phyloP scores from a whole-genome alignment of 2,888 invertebrate genomes.

The Drosophila meridionalis region DNA sequence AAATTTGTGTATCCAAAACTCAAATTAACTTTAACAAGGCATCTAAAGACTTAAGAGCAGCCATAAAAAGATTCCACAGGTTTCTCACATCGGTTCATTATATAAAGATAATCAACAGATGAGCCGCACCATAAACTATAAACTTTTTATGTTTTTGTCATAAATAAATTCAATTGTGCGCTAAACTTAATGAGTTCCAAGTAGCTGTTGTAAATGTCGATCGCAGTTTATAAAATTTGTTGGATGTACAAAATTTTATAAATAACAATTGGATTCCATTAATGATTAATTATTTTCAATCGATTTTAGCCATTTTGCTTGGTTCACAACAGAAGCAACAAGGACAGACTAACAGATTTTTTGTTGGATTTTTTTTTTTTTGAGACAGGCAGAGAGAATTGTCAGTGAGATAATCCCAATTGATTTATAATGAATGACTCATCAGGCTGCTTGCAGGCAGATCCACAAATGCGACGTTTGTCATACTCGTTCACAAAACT shows the following conservation, averaged over 20 bases:
- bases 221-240: background rate
- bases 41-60: slow-evolving; percentile 6
- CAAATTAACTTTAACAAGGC: slow-evolving; percentile 27
- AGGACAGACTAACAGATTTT: slow-evolving; percentile 49
- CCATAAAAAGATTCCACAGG: slow-evolving; percentile 50
- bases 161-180: slow-evolving; percentile 36
- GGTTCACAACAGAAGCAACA: slow-evolving; percentile 31
- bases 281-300: slow-evolving; percentile 29
- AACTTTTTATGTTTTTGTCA: slow-evolving; percentile 54
- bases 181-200: slow-evolving; percentile 42
- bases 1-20: slow-evolving; percentile 30
- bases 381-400: slow-evolving; percentile 44
- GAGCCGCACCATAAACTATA: slow-evolving; percentile 39
- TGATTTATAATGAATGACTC: slow-evolving; percentile 79
- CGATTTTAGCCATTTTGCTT: slow-evolving; percentile 39
- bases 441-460: slow-evolving; percentile 38
- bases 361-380: slow-evolving; percentile 23
- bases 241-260: slow-evolving; percentile 8
- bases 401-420: slow-evolving; percentile 70
- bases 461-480: slow-evolving; percentile 39
- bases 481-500: background rate
- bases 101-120: slow-evolving; percentile 36
- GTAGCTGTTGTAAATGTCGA: slow-evolving; percentile 18
- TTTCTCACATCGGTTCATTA: slow-evolving; percentile 58
- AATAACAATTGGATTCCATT: slow-evolving; percentile 24